These are phyloP conservation scores for Diaperis boleti DNA, from an alignment of 2,888 invertebrate species.

Conservation along the genomic window DNA sequence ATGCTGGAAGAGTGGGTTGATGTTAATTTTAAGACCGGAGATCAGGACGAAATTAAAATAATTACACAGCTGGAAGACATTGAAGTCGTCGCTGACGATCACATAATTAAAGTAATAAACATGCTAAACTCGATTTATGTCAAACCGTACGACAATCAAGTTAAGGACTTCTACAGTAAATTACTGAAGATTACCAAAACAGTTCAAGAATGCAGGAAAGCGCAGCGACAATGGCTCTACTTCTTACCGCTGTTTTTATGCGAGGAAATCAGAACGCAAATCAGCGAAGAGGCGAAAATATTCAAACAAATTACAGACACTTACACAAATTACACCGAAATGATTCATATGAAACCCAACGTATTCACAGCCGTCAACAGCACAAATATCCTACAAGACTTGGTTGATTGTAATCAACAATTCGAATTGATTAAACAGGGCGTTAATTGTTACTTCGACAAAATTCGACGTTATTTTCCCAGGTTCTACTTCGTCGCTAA, in stretches of 20 bases:
- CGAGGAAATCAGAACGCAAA: constrained; percentile 74
- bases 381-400: constrained; percentile 74
- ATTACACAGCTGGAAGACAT: constrained; percentile 80
- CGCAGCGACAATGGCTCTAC: constrained; percentile 86
- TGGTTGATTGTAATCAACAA: constrained; percentile 74
- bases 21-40: constrained; percentile 73
- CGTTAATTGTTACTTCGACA: constrained; percentile 82
- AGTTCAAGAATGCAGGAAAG: constrained; percentile 82
- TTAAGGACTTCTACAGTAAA: constrained; percentile 78
- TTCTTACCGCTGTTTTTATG: constrained; percentile 85
- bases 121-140: constrained; percentile 88
- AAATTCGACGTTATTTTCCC: constrained; percentile 82
- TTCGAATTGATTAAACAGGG: constrained; percentile 84
- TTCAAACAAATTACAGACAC: constrained; percentile 51
- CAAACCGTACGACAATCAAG: constrained; percentile 79
- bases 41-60: constrained; percentile 77
- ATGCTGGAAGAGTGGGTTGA: constrained; percentile 84
- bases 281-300: constrained; percentile 65
- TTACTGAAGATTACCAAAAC: constrained; percentile 74
- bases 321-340: constrained; percentile 47
- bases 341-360: constrained; percentile 70
- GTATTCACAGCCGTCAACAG: constrained; percentile 74
- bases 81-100: constrained; percentile 81
- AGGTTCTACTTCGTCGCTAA: constrained; percentile 90
- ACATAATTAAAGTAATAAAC: constrained; percentile 82